These are phyloP conservation scores for Aphodius sticticus DNA, from an alignment of 2,888 invertebrate species.

Conservation along the genomic window DNA sequence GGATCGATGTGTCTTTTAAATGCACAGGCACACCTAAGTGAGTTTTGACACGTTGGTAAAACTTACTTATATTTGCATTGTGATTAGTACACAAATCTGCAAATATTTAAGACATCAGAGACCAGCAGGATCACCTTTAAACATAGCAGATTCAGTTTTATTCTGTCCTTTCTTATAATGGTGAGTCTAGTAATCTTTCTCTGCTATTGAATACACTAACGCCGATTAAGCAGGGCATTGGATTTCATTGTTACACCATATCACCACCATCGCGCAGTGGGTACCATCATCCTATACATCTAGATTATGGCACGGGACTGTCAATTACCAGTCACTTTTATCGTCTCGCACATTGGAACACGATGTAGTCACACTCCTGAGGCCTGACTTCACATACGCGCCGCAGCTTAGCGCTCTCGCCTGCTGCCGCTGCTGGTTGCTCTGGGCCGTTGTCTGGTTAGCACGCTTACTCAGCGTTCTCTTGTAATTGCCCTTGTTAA, in stretches of 20 bases:
- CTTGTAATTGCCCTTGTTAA: conserved; percentile 38
- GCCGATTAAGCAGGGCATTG: background rate
- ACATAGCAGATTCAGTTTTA: no score
- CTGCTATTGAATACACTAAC: background rate
- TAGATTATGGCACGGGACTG: conserved; percentile 24
- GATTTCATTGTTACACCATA: conserved; percentile 4
- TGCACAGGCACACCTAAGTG: no score
- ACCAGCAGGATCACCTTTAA: no score
- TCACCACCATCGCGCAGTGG: background rate
- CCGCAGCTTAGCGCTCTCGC: conserved; percentile 30
- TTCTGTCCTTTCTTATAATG: no score
- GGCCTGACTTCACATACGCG: conserved; percentile 33
- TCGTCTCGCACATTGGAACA: conserved; percentile 29
- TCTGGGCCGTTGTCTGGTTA: conserved; percentile 4
- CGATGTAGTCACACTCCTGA: conserved; percentile 26
- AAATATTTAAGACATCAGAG: no score
- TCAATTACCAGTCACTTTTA: conserved; percentile 39
- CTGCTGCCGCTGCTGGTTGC: conserved; percentile 14
- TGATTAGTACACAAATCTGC: no score
- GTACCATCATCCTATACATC: conserved; percentile 13
- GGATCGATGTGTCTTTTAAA: no score
- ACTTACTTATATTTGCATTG: no score
- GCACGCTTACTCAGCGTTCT: conserved; percentile 38
- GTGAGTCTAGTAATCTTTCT: background rate
- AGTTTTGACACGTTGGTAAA: no score